Conservation (phyloP, 2,797 vertebrate genomes). For the Heliangelus exortis region DNA sequence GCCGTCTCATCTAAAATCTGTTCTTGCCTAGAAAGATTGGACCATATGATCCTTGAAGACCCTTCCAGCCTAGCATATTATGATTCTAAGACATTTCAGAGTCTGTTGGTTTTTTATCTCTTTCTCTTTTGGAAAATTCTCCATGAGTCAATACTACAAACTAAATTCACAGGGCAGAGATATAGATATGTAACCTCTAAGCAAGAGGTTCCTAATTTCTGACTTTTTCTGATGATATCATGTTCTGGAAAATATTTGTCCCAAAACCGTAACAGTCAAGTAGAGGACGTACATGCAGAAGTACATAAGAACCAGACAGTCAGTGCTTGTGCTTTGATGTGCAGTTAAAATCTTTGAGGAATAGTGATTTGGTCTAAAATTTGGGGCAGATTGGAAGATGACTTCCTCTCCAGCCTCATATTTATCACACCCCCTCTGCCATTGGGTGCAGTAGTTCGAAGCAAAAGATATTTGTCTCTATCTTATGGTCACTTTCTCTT, state of each 20-base stretch:
- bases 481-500: not conserved
- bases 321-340: not conserved
- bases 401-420: not conserved
- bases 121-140: not conserved
- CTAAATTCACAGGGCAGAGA: not conserved
- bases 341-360: not conserved
- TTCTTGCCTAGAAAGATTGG: no score
- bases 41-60: no score
- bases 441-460: not conserved
- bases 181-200: not conserved
- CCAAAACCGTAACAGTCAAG: not conserved
- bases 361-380: not conserved
- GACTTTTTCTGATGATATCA: not conserved
- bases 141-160: not conserved
- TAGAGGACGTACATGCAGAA: not conserved
- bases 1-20: no score
- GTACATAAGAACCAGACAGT: not conserved
- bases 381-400: not conserved
- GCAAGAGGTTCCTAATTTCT: not conserved
- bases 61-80: no score
- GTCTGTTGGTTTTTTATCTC: not conserved
- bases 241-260: not conserved
- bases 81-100: not conserved
- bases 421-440: not conserved
- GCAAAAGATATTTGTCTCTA: not conserved